Evolutionary conservation across 2,113 vertebrate species (phyloP).

Genomic region (Sapayoa aenigma): DNA sequence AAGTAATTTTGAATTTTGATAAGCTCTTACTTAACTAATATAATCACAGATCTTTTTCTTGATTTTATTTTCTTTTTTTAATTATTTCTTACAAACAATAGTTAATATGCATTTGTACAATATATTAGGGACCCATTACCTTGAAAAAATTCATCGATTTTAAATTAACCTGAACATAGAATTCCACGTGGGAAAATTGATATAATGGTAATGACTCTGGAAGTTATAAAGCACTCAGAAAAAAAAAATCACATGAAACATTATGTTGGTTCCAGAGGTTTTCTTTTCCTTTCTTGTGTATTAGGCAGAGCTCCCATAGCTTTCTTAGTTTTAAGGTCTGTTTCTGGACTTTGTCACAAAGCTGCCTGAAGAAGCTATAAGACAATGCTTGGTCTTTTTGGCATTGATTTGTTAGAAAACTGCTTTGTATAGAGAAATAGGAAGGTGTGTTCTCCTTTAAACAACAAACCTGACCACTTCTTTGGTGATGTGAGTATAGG

Average conservation of each 20-base stretch:
- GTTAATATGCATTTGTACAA: background rate
- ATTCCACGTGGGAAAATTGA: background rate
- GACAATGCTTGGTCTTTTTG: background rate
- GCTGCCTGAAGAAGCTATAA: background rate
- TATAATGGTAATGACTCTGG: background rate
- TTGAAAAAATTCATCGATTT: background rate
- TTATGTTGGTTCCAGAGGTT: background rate
- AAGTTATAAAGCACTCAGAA: background rate
- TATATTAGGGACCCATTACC: background rate
- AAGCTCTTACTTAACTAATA: background rate
- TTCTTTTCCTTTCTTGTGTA: background rate
- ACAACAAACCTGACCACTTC: background rate
- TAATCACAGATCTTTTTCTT: background rate
- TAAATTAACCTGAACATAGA: conserved; percentile 16
- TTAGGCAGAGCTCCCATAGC: background rate
- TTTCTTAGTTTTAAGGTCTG: background rate
- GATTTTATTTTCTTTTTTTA: background rate
- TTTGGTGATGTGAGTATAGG: background rate
- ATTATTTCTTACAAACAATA: background rate
- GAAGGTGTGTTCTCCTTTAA: background rate
- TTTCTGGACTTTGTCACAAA: background rate
- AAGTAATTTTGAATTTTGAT: background rate
- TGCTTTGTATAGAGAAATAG: background rate
- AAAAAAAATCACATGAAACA: background rate
- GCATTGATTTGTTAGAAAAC: background rate